A percentile compares a stretch with the other conserved stretches of the same genome.
Conservation (phyloP, 2,113 vertebrate genomes). For the Sialia sialis region DNA sequence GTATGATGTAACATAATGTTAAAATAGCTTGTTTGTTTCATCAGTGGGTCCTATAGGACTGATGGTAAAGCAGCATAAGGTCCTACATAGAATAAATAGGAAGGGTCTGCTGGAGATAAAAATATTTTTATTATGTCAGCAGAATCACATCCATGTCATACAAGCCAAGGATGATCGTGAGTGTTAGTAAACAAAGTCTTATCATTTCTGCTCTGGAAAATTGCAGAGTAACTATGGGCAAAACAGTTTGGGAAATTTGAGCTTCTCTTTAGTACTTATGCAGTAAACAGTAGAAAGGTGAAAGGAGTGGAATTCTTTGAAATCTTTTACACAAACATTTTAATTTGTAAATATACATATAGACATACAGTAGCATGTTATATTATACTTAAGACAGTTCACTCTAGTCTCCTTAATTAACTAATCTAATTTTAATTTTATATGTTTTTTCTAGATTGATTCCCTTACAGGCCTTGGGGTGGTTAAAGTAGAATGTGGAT, state of each 20-base stretch:
- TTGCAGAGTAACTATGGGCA: not conserved
- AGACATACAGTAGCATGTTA: not conserved
- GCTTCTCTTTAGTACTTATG: not conserved
- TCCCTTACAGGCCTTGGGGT: conserved; percentile 96
- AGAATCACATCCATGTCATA: not conserved
- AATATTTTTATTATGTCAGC: not conserved
- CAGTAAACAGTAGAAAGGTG: not conserved
- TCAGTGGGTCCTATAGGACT: not conserved
- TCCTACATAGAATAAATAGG: not conserved
- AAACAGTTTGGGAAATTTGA: not conserved
- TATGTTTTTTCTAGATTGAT: conserved; percentile 83
- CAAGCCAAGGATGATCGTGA: not conserved
- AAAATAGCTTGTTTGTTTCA: not conserved
- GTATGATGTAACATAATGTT: not conserved
- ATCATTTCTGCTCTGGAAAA: rapidly evolving
- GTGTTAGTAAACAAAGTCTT: not conserved
- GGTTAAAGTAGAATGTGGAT: conserved; percentile 96
- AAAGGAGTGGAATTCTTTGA: not conserved
- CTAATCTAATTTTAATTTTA: not conserved
- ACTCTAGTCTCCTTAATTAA: not conserved
- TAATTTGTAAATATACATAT: not conserved
- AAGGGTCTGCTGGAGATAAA: not conserved
- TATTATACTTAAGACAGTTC: not conserved
- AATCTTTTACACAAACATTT: not conserved
- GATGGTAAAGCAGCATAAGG: not conserved